phyloP scores from a whole-genome alignment of 2,113 vertebrate species.

The Nannobrachium achirus region DNA sequence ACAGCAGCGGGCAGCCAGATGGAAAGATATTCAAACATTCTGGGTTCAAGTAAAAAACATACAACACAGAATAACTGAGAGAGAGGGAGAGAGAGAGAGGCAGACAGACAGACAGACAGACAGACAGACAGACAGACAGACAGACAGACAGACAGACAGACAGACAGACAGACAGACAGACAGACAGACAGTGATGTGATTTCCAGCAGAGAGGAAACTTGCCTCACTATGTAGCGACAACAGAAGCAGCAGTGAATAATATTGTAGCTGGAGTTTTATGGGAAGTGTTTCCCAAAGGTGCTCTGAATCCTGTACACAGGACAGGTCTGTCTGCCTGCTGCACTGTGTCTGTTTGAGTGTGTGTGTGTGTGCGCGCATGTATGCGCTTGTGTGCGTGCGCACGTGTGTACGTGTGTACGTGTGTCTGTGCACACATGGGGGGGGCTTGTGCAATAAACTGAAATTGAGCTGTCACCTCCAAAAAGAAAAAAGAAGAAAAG shows the following conservation, averaged over 20 bases:
- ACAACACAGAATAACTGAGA: conserved; percentile 5
- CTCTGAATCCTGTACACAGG: conserved; percentile 64
- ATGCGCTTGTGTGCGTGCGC: no score
- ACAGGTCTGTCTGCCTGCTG: neutral
- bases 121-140: conserved; percentile 18
- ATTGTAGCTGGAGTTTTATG: conserved; percentile 74
- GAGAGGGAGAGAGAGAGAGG: conserved; percentile 36
- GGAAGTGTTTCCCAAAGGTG: conserved; percentile 71
- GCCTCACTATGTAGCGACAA: conserved; percentile 65
- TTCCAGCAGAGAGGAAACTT: conserved; percentile 70
- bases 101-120: neutral
- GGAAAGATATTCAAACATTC: conserved; percentile 44
- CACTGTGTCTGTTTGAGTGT: neutral
- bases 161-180: neutral
- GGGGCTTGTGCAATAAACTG: conserved; percentile 35
- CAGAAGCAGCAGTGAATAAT: no score
- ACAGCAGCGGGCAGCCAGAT: conserved; percentile 2
- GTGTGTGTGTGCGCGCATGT: no score
- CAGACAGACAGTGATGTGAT: conserved; percentile 33
- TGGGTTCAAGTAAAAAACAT: conserved; percentile 29
- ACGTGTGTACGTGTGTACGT: no score
- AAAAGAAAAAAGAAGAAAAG: neutral
- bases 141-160: neutral
- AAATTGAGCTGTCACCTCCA: neutral
- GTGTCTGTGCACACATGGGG: no score